Evolutionary conservation across 1,140 invertebrate species (phyloP), one percentile per base, ranked within the genome.

Genomic region (Vanessa tameamea): DNA sequence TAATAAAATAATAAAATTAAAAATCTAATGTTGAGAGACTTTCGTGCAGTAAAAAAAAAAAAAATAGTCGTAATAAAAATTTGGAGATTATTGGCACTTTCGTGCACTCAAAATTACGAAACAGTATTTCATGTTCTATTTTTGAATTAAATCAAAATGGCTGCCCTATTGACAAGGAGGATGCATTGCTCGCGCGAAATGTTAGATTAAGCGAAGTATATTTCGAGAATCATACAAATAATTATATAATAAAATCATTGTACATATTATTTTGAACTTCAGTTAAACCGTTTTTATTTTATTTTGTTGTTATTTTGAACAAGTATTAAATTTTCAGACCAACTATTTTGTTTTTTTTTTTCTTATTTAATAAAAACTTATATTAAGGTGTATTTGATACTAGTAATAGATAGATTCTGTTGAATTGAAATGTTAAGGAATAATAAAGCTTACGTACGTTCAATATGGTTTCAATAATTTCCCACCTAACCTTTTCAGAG

Each of bases 281-380:
- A 73, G 67, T 78, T 77, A 78, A 73, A 74, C 74, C 69, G 73
- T 78, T 80, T 82, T 72, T 72, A 77, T 82, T 80, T 86, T 81
- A 77, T 81, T 82, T 84, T 81, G 72, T 86, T 86, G 76, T 84
- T 87, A 73, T 85, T 86, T 80, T 81, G 75, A 77, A 80, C 74
- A 81, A 83, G 79, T 88, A 88, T 87, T 88, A 88, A 85, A 86
- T 84, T 70, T 77, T 82, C 83, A 83, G 78, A 86, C 79, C 82
- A 80, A 80, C 73, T 77, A 71, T 71, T 73, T 78, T 51, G 75
- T 81, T 83, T 69, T 77, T 70, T 82, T 82, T 74, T 79, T 77
- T 82, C 78, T 69, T 76, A 69, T 67, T 48, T 26, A 26, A 61
- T 61, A 61, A 14, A 61, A 31, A 61, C 57, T 61, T 15, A 61